Conservation (phyloP, 1,140 invertebrate species). For the Drosophila teissieri region DNA sequence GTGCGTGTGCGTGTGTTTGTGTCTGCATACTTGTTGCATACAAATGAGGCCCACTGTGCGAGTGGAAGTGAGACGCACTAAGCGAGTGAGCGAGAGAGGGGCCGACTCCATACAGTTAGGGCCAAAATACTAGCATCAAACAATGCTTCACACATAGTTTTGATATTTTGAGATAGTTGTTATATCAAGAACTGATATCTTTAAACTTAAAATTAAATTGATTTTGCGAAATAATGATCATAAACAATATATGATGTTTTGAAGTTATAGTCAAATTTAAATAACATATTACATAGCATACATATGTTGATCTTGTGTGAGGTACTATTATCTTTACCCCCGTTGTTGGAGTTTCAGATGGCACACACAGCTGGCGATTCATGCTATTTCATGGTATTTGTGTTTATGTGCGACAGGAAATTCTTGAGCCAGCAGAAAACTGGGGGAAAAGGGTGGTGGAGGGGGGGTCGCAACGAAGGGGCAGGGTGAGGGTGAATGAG, state of each 20-base stretch:
- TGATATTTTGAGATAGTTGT: too few species aligned
- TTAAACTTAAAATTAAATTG: too few species aligned
- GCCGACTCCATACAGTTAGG: conserved; percentile 5
- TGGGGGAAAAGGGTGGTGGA: conserved; percentile 1
- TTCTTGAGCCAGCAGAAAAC: conserved; percentile 57
- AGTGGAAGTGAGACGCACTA: conserved; percentile 27
- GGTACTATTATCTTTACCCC: neutral
- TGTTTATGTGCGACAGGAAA: conserved; percentile 62
- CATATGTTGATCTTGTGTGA: neutral
- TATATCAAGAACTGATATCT: too few species aligned
- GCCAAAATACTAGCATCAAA: neutral
- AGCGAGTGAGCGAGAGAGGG: conserved; percentile 5
- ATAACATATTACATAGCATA: neutral
- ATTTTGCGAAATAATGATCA: too few species aligned
- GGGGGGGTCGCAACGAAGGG: neutral
- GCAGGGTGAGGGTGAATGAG: neutral
- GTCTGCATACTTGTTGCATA: conserved; percentile 70
- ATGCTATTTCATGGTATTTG: conserved; percentile 37
- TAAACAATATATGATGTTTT: too few species aligned
- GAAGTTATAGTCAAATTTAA: too few species aligned
- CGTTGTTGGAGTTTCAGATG: conserved; percentile 11
- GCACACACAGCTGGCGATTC: conserved; percentile 46
- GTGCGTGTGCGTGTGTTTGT: conserved; percentile 10
- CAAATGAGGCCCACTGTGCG: conserved; percentile 51
- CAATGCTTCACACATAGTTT: too few species aligned